A percentile compares a stretch with the other conserved stretches of the same genome.
These are phyloP conservation scores for Bufotes viridis DNA, from an alignment of 2,797 vertebrate genomes.

Conservation along the genomic window DNA sequence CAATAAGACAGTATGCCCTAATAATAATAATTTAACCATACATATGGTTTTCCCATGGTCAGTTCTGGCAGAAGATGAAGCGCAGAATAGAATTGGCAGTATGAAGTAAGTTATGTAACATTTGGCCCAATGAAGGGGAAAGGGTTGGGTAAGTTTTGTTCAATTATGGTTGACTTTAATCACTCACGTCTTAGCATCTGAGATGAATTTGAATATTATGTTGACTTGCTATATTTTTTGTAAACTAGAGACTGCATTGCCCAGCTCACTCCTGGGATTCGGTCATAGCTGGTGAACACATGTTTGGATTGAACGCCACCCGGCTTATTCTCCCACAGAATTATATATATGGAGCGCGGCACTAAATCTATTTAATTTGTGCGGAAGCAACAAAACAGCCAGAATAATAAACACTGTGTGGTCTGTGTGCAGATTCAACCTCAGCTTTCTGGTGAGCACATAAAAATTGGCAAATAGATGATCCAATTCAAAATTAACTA, in stretches of 20 bases:
- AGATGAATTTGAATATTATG: not conserved
- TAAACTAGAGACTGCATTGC: not conserved
- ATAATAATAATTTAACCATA: not conserved
- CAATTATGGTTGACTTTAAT: not conserved
- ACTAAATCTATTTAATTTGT: too few relatives aligned
- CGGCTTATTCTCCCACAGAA: not conserved
- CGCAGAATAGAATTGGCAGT: not conserved
- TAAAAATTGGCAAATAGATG: not conserved
- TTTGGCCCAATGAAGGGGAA: not conserved
- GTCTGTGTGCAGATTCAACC: not conserved
- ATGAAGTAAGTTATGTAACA: not conserved
- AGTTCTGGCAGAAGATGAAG: not conserved
- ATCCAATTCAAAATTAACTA: not conserved
- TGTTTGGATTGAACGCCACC: not conserved
- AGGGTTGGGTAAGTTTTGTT: not conserved
- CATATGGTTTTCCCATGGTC: not conserved
- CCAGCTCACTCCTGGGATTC: not conserved
- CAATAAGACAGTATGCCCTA: not conserved
- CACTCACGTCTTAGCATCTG: not conserved
- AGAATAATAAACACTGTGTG: slow-evolving; percentile 4
- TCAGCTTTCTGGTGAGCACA: not conserved
- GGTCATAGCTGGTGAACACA: not conserved
- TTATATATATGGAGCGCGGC: not conserved
- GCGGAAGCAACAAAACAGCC: not conserved
- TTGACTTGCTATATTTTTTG: not conserved